Evolutionary conservation across 1,140 invertebrate species (phyloP).

Genomic region (Brachionus sp.): DNA sequence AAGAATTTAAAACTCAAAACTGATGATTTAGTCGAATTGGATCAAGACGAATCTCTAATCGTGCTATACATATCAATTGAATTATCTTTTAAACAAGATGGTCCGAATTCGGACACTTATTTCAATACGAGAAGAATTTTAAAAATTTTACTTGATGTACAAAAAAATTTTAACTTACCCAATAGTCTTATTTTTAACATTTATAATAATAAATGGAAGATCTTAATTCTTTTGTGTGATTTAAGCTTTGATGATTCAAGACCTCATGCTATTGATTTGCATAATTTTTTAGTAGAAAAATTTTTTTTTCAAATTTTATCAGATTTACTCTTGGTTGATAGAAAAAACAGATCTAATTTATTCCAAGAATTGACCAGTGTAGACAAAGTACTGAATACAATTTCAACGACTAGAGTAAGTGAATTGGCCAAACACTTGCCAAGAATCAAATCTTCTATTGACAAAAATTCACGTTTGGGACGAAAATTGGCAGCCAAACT

Average conservation of each 20-base stretch:
- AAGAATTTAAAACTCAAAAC: neutral
- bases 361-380: neutral
- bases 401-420: neutral
- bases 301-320: neutral
- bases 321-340: conserved; percentile 10
- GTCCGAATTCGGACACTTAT: neutral
- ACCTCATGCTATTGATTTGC: neutral
- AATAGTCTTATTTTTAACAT: neutral
- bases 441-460: conserved; percentile 14
- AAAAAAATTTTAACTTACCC: neutral
- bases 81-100: neutral
- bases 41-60: neutral
- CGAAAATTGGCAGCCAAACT: neutral
- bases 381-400: neutral
- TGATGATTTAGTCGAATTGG: neutral
- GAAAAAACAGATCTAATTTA: neutral
- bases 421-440: conserved; percentile 7
- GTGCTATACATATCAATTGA: neutral
- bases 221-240: neutral
- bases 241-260: neutral
- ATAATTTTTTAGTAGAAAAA: neutral
- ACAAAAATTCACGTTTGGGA: conserved; percentile 5
- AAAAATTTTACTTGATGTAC: neutral
- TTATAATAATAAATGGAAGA: neutral
- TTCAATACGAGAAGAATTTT: neutral